These are phyloP conservation scores for Caenorhabditis imperialis DNA, from an alignment of 2,888 invertebrate genomes.

Conservation along the genomic window DNA sequence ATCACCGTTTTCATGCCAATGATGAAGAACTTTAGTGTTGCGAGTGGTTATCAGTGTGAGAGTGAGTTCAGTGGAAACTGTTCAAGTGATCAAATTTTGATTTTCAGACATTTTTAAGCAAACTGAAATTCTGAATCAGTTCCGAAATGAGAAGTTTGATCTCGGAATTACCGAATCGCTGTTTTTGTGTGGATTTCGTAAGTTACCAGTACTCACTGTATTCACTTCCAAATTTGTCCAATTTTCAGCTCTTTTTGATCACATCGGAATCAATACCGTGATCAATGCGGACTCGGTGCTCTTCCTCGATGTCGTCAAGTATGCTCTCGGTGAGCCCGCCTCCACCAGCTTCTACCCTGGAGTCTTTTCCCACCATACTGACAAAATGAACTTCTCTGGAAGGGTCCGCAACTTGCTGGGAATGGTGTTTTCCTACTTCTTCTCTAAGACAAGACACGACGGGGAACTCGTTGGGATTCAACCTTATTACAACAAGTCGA, in stretches of 20 bases:
- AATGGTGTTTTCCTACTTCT: conserved; percentile 26
- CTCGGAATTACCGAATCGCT: conserved; percentile 45
- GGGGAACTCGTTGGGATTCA: conserved; percentile 32
- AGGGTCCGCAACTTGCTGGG: conserved; percentile 17
- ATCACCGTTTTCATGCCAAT: conserved; percentile 6
- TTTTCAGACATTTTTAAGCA: conserved; percentile 27
- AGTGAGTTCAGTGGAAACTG: neutral
- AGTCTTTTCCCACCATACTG: conserved; percentile 14
- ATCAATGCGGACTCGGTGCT: conserved; percentile 39
- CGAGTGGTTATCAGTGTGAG: conserved; percentile 29
- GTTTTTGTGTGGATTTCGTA: conserved; percentile 39
- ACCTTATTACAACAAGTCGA: conserved; percentile 12
- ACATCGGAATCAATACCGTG: conserved; percentile 34
- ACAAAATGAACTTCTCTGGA: conserved; percentile 27
- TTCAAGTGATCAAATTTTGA: neutral
- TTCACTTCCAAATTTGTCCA: too few species aligned
- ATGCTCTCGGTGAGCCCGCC: conserved; percentile 43
- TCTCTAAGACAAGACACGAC: conserved; percentile 16
- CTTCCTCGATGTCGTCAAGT: conserved; percentile 32
- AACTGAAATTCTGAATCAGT: conserved; percentile 19
- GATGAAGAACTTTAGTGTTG: conserved; percentile 11
- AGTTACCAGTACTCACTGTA: too few species aligned
- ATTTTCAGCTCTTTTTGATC: conserved; percentile 43
- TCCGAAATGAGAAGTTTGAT: conserved; percentile 44
- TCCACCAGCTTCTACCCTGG: conserved; percentile 44